Conservation (phyloP, 2,888 invertebrate genomes). For the Microplitis deprimator region DNA sequence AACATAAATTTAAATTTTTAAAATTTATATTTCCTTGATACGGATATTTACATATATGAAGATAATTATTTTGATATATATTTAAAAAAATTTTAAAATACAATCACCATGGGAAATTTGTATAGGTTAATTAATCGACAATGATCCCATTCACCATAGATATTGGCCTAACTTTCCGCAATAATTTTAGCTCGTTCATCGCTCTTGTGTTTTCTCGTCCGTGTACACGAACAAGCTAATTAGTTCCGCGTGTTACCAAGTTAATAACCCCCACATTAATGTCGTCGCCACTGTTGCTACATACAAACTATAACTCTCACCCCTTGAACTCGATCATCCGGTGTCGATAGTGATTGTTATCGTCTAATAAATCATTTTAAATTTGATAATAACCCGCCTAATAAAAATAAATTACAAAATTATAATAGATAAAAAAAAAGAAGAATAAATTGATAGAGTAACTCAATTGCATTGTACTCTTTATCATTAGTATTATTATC, state of each 20-base stretch:
- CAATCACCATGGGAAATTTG: conserved; percentile 34
- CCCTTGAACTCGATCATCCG: conserved; percentile 34
- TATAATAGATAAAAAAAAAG: neutral
- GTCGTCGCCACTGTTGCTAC: conserved; percentile 34
- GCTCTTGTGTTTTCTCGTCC: conserved; percentile 29
- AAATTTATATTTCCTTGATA: too few species aligned
- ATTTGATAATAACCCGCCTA: neutral
- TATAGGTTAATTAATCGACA: conserved; percentile 37
- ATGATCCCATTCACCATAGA: conserved; percentile 22
- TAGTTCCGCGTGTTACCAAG: conserved; percentile 49
- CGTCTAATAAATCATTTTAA: conserved; percentile 14
- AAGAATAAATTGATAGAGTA: neutral
- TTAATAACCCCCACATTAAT: conserved; percentile 46
- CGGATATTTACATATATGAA: too few species aligned
- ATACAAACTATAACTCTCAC: conserved; percentile 1
- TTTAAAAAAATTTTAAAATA: conserved; percentile 4
- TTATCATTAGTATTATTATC: conserved; percentile 45
- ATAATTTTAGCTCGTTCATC: conserved; percentile 30
- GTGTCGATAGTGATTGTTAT: conserved; percentile 30
- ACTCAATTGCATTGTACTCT: neutral
- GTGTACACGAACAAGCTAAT: conserved; percentile 44
- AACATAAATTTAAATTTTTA: too few species aligned
- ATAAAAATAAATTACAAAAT: conserved; percentile 9
- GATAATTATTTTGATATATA: neutral
- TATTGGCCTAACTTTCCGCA: conserved; percentile 27